Evolutionary conservation across 2,113 vertebrate genomes (phyloP), one percentile per base, ranked within the genome.

Genomic region (Perognathus longimembris): DNA sequence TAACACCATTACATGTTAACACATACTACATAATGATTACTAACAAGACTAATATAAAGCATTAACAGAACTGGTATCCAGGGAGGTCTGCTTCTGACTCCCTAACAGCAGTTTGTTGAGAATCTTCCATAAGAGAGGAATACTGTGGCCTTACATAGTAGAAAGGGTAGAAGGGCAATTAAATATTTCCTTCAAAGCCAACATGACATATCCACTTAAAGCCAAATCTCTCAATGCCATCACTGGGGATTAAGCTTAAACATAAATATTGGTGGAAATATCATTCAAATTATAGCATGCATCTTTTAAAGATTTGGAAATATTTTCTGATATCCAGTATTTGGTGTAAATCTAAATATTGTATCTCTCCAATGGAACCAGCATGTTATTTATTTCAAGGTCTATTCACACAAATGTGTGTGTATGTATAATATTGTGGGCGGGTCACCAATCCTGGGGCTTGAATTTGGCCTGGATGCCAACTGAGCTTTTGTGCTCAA

Each of bases 321-420:
- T 66, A 88, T 89, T 94, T 54, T 84, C 88, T 75, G 71, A 75
- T 84, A 81, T 26, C 69, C 61, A 83, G 69, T 87, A 83, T 67
- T 81, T 67, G 57, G 24, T 36, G 6, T 70, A 0, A 34, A 95
- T 76, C 59, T 34, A 86, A 79, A 67, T 76, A 95, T 90, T 32
- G 57, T 24, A 32, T 89, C 78, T 86, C 57, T 50, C 71, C 88
- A 95, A 8, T 61, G 71, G 34, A 88, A 92, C 26, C 32, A 93
- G 64, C 17, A 64, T 18, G 40, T 71, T 34, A 87, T 81, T 92
- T 78, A 89, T 45, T 93, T 34, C 81, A 64, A 87, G 90, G 30
- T 36, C 18, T 1, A 70, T 50, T 5, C 32, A 88, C 36, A 82
- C 2, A 76, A 78, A 54, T 54, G 14, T 54, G 14, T 54, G 14